Percentiles rank a stretch among this genome's conserved stretches.
Evolutionary conservation across 1,140 invertebrate genomes (phyloP).

Genomic region (Lerema accius): DNA sequence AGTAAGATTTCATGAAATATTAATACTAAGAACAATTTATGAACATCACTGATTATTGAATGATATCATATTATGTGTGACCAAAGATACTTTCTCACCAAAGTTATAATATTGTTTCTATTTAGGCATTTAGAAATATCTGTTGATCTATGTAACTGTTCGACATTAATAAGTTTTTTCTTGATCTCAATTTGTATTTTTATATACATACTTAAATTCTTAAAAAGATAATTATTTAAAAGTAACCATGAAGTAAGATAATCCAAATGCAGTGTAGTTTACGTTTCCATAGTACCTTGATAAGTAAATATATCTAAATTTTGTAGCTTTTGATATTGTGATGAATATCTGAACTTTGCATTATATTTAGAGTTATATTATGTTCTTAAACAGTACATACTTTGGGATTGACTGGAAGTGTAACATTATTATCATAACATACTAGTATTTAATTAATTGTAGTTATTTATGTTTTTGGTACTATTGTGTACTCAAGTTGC

Average conservation of each 20-base stretch:
- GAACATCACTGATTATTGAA: slow-evolving; percentile 11
- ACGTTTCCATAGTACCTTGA: background rate
- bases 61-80: slow-evolving; percentile 11
- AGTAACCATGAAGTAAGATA: background rate
- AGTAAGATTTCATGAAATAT: background rate
- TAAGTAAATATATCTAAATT: background rate
- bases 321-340: background rate
- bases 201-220: background rate
- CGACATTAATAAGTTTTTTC: background rate
- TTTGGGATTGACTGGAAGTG: background rate
- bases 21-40: background rate
- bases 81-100: slow-evolving; percentile 31
- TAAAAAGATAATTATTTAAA: background rate
- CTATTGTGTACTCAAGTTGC: slow-evolving; percentile 73
- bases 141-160: background rate
- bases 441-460: slow-evolving; percentile 32
- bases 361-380: background rate
- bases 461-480: slow-evolving; percentile 53
- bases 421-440: background rate
- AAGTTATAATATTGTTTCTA: slow-evolving; percentile 19
- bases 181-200: slow-evolving; percentile 5
- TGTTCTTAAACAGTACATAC: background rate
- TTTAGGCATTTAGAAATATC: background rate
- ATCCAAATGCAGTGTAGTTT: background rate
- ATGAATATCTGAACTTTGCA: background rate